Conservation (phyloP, 2,888 invertebrate species). For the Drosophila colorata region DNA sequence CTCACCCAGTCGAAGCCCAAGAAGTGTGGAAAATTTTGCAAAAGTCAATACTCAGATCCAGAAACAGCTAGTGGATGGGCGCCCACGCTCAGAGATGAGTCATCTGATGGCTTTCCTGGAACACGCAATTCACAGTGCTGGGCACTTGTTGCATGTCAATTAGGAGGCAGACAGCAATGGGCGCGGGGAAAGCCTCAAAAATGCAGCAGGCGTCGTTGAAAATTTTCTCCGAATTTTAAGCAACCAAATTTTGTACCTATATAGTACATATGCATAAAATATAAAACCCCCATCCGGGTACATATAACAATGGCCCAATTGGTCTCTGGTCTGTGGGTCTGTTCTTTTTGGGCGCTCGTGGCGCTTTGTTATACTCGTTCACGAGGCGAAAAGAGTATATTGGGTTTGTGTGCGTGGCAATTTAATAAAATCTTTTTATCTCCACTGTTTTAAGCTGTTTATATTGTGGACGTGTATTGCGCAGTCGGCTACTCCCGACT, state of each 20-base stretch:
- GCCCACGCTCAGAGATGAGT: conserved; percentile 37
- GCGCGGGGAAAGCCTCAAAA: conserved; percentile 51
- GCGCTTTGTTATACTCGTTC: conserved; percentile 25
- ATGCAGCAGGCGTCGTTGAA: conserved; percentile 18
- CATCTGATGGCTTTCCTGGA: conserved; percentile 54
- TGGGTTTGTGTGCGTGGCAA: no score
- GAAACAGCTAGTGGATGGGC: background rate
- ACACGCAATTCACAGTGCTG: conserved; percentile 41
- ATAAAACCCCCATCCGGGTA: conserved; percentile 3
- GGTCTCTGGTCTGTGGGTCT: conserved; percentile 30
- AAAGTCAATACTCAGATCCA: conserved; percentile 13
- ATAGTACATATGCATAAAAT: background rate
- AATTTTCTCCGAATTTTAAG: conserved; percentile 55
- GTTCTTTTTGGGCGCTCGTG: conserved; percentile 31
- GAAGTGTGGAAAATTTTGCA: conserved; percentile 54
- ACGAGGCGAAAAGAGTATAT: no score
- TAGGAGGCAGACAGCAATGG: conserved; percentile 31
- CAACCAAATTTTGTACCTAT: conserved; percentile 4
- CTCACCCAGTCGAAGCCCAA: background rate
- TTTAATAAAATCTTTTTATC: no score
- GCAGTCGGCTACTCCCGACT: no score
- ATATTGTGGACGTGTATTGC: no score
- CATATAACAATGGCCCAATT: conserved; percentile 47
- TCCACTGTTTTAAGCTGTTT: no score
- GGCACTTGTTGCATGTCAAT: conserved; percentile 71